phyloP scores from a whole-genome alignment of 2,888 invertebrate genomes.

The Tethea ocularis region DNA sequence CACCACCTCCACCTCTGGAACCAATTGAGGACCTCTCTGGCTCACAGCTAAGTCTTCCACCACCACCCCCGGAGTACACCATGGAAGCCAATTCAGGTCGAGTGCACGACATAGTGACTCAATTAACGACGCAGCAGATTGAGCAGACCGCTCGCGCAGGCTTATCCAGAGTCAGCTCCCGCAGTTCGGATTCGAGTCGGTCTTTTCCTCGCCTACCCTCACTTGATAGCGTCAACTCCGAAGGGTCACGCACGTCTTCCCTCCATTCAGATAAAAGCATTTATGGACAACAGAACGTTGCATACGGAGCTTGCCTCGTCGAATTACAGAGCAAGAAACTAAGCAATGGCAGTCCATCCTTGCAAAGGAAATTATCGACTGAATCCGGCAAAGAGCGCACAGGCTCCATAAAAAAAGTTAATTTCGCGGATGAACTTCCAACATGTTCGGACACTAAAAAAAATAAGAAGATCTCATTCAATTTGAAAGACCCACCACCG shows the following conservation, averaged over 20 bases:
- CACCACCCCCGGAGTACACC: constrained; percentile 86
- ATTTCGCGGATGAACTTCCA: constrained; percentile 84
- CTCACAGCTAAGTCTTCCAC: constrained; percentile 90
- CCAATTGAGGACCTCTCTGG: constrained; percentile 86
- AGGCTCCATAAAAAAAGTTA: constrained; percentile 81
- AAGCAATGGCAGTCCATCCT: constrained; percentile 63
- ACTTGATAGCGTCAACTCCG: constrained; percentile 81
- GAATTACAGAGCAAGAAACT: constrained; percentile 83
- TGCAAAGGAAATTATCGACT: constrained; percentile 61
- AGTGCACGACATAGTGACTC: constrained; percentile 73
- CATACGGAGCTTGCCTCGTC: constrained; percentile 80
- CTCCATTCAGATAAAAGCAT: constrained; percentile 71
- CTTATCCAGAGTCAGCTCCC: constrained; percentile 63
- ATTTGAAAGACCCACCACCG: constrained; percentile 79
- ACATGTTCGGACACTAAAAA: constrained; percentile 80
- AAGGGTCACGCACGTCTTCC: constrained; percentile 73
- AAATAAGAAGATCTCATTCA: constrained; percentile 87
- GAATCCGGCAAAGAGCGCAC: constrained; percentile 75
- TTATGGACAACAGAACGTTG: constrained; percentile 62
- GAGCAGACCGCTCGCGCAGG: constrained; percentile 66
- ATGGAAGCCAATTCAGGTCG: constrained; percentile 62
- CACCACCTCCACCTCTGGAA: constrained; percentile 88
- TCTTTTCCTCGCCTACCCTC: constrained; percentile 83
- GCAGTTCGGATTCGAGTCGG: constrained; percentile 61
- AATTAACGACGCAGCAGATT: constrained; percentile 67